These are phyloP conservation scores for Ochropacha duplaris DNA, from an alignment of 2,888 invertebrate genomes.

Conservation along the genomic window DNA sequence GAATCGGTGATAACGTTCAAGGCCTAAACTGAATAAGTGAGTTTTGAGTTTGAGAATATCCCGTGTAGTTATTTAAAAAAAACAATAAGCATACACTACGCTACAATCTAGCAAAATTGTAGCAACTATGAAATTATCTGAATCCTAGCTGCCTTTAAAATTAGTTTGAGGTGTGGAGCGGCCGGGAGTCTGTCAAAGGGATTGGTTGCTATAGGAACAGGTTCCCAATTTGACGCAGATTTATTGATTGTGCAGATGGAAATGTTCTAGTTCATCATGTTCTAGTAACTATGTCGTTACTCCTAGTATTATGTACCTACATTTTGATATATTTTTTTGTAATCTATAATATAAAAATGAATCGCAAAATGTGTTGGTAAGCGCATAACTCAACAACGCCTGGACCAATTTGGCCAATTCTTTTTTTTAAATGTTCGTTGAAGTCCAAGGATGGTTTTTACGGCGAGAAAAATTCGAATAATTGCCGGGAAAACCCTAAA, in stretches of 20 bases:
- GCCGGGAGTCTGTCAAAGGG: constrained; percentile 57
- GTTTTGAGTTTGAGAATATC: no score
- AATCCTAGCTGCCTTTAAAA: constrained; percentile 43
- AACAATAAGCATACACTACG: neutral
- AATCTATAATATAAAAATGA: neutral
- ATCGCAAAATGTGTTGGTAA: no score
- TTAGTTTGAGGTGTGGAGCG: constrained; percentile 25
- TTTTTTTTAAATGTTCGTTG: no score
- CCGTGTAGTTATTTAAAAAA: no score
- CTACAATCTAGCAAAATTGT: neutral
- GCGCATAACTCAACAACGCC: no score
- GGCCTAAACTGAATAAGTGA: no score
- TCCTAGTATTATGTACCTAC: neutral
- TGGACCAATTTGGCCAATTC: no score
- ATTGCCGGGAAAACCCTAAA: no score
- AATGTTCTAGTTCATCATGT: constrained; percentile 50
- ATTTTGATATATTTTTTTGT: neutral
- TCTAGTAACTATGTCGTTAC: constrained; percentile 27
- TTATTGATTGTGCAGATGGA: constrained; percentile 70
- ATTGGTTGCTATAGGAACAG: constrained; percentile 70
- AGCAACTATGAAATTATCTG: constrained; percentile 18
- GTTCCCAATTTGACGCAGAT: constrained; percentile 58
- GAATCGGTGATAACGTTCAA: no score
- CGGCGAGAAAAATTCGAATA: no score
- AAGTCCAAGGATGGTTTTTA: no score